Base-by-base conservation (phyloP, 2,797 vertebrate genomes). In the Borostomias antarcticus region DNA sequence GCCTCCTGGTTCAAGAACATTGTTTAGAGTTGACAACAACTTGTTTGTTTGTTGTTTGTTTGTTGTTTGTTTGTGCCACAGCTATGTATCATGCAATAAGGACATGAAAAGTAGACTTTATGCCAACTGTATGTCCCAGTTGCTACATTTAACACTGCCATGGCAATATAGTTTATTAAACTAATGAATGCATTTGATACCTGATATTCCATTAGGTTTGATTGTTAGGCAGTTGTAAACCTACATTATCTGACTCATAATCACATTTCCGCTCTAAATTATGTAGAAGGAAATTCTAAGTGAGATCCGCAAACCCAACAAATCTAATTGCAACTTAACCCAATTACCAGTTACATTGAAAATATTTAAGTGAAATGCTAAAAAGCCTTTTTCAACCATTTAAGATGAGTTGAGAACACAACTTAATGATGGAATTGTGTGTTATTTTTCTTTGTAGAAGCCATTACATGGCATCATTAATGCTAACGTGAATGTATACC, bases 401-500 rank as follows among this genome's bases (percentile, higher is more conserved):
- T 72, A 77, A 74, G 82, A 77, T 60, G 76, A 77, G 68, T 70
- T 68, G 72, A 53, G 75, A 32, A n/a, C 62, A 70, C 40, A 43
- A 70, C 80, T 82, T 73, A 73, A 80, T 79, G 64, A 74, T 74
- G 65, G 68, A 73, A 75, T 78, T 76, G 80, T 75, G 77, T 82
- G 76, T 76, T 80, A 76, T 84, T 79, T 70, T 77, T 85, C 82
- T 78, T 85, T 66, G 70, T 81, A 78, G 76, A 79, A 77, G 79
- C 83, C 80, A 84, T 85, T 86, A 85, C 72, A 72, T 70, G 71
- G 72, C 80, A 84, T 83, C 84, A 79, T 83, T 85, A 84, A 86
- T 79, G 80, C 79, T 83, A 85, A 85, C 84, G 81, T 84, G 81
- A 84, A 88, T 83, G 82, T 84, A 84, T 84, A 85, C 82, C 81